These are phyloP conservation scores for Erinaceus europaeus DNA, from an alignment of 2,113 vertebrate species.

Conservation along the genomic window DNA sequence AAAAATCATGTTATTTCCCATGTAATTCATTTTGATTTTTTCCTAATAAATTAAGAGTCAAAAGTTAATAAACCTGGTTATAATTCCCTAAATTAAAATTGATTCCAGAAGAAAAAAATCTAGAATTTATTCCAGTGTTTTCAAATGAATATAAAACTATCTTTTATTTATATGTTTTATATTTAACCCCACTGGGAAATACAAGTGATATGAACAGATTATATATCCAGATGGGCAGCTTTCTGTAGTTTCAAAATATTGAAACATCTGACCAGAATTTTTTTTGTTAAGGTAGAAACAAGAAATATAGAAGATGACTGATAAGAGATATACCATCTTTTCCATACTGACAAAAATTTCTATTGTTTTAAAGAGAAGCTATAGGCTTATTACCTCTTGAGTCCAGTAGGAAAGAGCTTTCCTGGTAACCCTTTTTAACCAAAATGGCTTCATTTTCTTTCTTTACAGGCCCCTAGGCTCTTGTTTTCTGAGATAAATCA, in stretches of 20 bases:
- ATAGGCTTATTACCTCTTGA: neutral
- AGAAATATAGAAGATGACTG: neutral
- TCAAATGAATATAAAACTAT: constrained; percentile 38
- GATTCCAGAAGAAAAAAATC: constrained; percentile 10
- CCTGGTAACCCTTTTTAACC: constrained; percentile 11
- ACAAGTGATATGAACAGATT: neutral
- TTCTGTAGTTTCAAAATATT: constrained; percentile 39
- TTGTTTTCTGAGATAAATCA: constrained; percentile 74
- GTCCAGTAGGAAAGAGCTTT: neutral
- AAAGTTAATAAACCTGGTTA: neutral
- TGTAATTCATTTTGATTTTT: constrained; percentile 28
- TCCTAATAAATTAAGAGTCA: constrained; percentile 5
- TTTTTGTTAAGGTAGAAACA: neutral
- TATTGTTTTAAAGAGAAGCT: constrained; percentile 20
- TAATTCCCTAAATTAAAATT: constrained; percentile 33
- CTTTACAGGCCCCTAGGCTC: constrained; percentile 36
- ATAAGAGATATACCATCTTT: no score
- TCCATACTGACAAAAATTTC: no score
- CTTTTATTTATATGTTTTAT: constrained; percentile 26
- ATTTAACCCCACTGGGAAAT: neutral
- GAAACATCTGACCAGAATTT: neutral
- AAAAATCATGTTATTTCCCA: constrained; percentile 31
- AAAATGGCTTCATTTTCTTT: constrained; percentile 49
- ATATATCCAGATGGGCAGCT: neutral
- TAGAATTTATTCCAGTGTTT: constrained; percentile 9